Percentiles rank a stretch among this genome's conserved stretches.
Conservation (phyloP, 1,140 invertebrate species). For the Cyclina sinensis region DNA sequence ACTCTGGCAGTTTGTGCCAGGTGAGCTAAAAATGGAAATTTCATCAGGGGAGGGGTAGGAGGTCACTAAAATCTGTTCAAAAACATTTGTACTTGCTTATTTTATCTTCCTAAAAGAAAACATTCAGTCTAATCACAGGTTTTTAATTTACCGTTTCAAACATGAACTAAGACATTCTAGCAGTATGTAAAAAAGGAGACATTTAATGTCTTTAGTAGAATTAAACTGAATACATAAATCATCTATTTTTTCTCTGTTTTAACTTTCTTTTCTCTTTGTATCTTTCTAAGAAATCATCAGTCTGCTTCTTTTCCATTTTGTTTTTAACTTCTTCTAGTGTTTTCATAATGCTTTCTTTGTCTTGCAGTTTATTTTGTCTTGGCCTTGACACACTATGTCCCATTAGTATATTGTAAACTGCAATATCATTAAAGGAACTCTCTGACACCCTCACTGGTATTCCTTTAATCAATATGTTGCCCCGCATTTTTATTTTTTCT, state of each 20-base stretch:
- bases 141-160: too few relatives aligned
- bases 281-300: not conserved
- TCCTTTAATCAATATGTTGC: slow-evolving; percentile 4
- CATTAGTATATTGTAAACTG: not conserved
- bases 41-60: too few relatives aligned
- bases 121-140: too few relatives aligned
- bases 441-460: not conserved
- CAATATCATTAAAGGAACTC: not conserved
- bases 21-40: too few relatives aligned
- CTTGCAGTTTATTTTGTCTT: not conserved
- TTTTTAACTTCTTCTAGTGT: not conserved
- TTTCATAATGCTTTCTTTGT: not conserved
- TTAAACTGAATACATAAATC: not conserved
- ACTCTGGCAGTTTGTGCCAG: too few relatives aligned
- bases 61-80: too few relatives aligned
- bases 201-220: too few relatives aligned
- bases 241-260: not conserved
- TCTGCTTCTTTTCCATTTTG: not conserved
- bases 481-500: not conserved
- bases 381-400: not conserved
- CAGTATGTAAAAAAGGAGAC: too few relatives aligned
- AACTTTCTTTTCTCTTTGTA: slow-evolving; percentile 24
- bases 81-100: too few relatives aligned
- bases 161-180: too few relatives aligned
- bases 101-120: too few relatives aligned